Evolutionary conservation across 1,140 invertebrate genomes (phyloP).

Genomic region (Sycobia sp.): DNA sequence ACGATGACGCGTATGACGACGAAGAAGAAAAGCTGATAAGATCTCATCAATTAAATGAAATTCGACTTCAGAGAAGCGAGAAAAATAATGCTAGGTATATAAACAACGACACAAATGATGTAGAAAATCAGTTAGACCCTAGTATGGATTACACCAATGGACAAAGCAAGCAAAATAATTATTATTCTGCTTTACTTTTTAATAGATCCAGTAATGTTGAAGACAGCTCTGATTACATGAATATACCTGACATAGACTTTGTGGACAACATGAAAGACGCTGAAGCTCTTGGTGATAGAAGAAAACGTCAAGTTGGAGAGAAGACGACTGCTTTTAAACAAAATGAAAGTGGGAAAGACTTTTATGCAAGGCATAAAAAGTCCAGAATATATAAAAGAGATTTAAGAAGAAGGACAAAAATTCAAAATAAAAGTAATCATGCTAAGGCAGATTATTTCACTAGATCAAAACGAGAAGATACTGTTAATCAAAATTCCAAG

Average conservation of each 20-base stretch:
- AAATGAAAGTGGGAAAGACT: conserved; percentile 10
- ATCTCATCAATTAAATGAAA: conserved; percentile 38
- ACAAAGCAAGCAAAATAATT: conserved; percentile 35
- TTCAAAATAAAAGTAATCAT: not conserved
- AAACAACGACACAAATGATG: conserved; percentile 35
- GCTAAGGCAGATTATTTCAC: not conserved
- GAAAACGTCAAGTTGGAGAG: conserved; percentile 20
- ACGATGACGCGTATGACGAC: conserved; percentile 40
- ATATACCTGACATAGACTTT: conserved; percentile 39
- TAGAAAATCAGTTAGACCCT: conserved; percentile 41
- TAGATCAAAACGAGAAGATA: not conserved
- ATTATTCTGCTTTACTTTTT: conserved; percentile 26
- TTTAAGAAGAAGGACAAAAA: no score
- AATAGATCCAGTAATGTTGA: conserved; percentile 27
- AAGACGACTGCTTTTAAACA: conserved; percentile 21
- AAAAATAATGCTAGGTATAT: conserved; percentile 23
- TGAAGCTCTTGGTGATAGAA: conserved; percentile 22
- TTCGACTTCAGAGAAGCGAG: conserved; percentile 47
- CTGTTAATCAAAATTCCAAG: not conserved
- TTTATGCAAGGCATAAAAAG: not conserved
- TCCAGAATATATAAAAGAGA: not conserved
- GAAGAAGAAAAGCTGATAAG: conserved; percentile 37
- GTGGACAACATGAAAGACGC: conserved; percentile 38
- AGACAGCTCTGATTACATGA: conserved; percentile 36
- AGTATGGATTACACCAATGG: conserved; percentile 49